phyloP scores from a whole-genome alignment of 2,797 vertebrate species.

The Tadarida brasiliensis region DNA sequence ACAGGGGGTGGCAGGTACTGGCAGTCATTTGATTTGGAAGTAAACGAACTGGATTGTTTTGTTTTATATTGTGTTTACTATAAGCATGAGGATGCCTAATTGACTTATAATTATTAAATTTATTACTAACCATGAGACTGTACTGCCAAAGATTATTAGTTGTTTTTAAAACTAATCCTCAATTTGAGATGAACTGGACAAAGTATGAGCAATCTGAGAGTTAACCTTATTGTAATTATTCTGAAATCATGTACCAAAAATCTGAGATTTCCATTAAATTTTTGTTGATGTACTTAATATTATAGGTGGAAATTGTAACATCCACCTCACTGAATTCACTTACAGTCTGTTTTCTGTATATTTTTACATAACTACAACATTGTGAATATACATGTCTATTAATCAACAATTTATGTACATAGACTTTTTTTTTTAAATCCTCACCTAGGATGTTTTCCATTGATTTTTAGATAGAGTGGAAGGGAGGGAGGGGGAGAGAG shows the following conservation, averaged over 20 bases:
- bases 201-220: constrained; percentile 39
- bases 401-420: not conserved
- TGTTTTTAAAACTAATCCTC: constrained; percentile 3
- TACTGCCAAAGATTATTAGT: not conserved
- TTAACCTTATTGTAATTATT: constrained; percentile 54
- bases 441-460: too few species aligned
- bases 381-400: constrained; percentile 15
- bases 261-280: constrained; percentile 36
- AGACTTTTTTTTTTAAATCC: not conserved
- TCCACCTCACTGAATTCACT: constrained; percentile 41
- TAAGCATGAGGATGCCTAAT: not conserved
- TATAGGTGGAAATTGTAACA: not conserved
- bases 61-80: not conserved
- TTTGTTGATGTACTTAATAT: constrained; percentile 37
- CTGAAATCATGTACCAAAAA: constrained; percentile 47
- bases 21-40: not conserved
- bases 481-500: too few species aligned
- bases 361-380: constrained; percentile 12
- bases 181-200: not conserved
- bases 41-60: constrained; percentile 23
- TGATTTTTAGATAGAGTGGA: too few species aligned
- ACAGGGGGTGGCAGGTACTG: not conserved
- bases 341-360: constrained; percentile 16
- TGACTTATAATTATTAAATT: constrained; percentile 34
- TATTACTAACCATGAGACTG: constrained; percentile 40